phyloP scores from a whole-genome alignment of 2,888 invertebrate genomes.

The Sphaerophoria rueppellii region DNA sequence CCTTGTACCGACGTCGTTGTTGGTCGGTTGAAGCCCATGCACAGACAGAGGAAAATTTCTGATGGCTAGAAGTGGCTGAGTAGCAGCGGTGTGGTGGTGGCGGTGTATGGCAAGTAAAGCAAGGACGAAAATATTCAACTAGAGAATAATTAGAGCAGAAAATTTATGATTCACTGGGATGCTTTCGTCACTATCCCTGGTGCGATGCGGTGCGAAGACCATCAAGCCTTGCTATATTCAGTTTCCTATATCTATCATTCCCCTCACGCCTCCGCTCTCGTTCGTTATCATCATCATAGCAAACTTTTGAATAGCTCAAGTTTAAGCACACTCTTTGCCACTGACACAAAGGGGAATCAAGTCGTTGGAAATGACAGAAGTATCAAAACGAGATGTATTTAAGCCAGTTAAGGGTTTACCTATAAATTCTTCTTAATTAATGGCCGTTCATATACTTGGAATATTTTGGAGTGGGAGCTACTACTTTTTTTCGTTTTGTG shows the following conservation, averaged over 20 bases:
- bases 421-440: conserved; percentile 67
- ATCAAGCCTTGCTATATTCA: not conserved
- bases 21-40: conserved; percentile 12
- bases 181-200: conserved; percentile 53
- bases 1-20: not conserved
- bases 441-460: conserved; percentile 27
- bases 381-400: conserved; percentile 49
- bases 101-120: conserved; percentile 31
- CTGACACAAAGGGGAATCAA: conserved; percentile 30
- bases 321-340: conserved; percentile 54
- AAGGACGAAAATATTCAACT: conserved; percentile 60
- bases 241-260: no score
- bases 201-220: conserved; percentile 5
- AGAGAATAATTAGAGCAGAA: conserved; percentile 72
- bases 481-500: not conserved
- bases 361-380: conserved; percentile 28
- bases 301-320: conserved; percentile 38
- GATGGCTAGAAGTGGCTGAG: conserved; percentile 45
- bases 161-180: conserved; percentile 71
- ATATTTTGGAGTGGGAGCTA: not conserved
- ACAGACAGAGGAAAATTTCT: conserved; percentile 54
- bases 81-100: not conserved
- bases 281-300: not conserved
- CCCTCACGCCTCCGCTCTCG: not conserved
- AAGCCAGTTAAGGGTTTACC: conserved; percentile 61